phyloP scores from a whole-genome alignment of 2,888 invertebrate species.

The Dermolepida albohirtum region DNA sequence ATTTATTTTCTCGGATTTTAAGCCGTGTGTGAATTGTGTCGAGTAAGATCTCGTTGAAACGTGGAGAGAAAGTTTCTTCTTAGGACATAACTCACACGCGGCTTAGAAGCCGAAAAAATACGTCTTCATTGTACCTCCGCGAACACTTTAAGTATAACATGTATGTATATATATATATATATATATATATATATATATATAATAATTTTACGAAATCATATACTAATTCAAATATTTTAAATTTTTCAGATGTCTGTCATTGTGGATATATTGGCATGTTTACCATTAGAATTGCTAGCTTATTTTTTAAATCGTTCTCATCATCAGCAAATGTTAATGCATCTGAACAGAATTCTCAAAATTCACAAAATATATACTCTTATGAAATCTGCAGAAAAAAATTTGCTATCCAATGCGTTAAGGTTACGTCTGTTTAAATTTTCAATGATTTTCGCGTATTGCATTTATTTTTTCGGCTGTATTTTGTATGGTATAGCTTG shows the following conservation, averaged over 20 bases:
- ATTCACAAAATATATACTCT: conserved; percentile 42
- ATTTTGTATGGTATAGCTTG: conserved; percentile 36
- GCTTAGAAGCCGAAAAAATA: too few species aligned
- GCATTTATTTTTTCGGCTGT: conserved; percentile 44
- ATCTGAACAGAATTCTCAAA: conserved; percentile 44
- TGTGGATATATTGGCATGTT: conserved; percentile 42
- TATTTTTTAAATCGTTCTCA: conserved; percentile 5
- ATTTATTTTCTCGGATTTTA: too few species aligned
- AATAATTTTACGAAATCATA: too few species aligned
- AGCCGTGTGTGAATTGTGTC: too few species aligned
- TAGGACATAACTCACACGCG: too few species aligned
- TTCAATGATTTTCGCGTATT: conserved; percentile 30
- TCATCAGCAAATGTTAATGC: conserved; percentile 10
- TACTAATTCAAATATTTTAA: not conserved
- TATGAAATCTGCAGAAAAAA: conserved; percentile 37
- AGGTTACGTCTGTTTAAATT: conserved; percentile 39
- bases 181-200: too few species aligned
- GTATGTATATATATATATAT: too few species aligned
- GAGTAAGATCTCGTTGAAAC: too few species aligned
- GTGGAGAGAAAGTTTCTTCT: too few species aligned
- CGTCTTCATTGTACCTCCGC: too few species aligned
- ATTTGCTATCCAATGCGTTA: conserved; percentile 30
- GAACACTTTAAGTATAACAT: too few species aligned
- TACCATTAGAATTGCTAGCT: conserved; percentile 41
- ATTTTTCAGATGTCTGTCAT: conserved; percentile 35